Evolutionary conservation across 2,888 invertebrate genomes (phyloP).

Genomic region (Odontocerum albicorne): DNA sequence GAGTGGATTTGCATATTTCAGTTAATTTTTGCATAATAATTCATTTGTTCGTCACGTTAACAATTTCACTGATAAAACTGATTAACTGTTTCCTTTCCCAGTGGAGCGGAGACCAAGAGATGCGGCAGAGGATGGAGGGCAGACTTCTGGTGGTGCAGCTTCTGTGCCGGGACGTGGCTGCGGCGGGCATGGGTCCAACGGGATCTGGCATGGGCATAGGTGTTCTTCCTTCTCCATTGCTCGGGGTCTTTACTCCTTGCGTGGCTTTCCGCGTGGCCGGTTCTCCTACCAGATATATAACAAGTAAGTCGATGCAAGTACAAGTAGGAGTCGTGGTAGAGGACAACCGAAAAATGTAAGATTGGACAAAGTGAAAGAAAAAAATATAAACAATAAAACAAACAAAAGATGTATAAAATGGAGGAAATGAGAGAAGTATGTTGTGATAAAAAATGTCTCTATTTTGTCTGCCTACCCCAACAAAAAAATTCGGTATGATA

Average conservation of each 20-base stretch:
- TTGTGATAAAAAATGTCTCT: no score
- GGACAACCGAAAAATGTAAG: no score
- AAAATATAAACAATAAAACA: no score
- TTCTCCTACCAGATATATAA: constrained; percentile 66
- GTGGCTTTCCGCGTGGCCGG: constrained; percentile 86
- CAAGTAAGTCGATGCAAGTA: no score
- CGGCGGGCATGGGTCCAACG: background rate
- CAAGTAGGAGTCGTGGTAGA: no score
- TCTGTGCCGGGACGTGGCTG: constrained; percentile 70
- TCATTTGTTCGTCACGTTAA: background rate
- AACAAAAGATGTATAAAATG: no score
- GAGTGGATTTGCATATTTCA: no score
- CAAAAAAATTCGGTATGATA: no score
- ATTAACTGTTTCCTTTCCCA: constrained; percentile 42
- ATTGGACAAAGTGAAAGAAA: no score
- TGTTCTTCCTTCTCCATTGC: constrained; percentile 46
- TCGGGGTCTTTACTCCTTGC: constrained; percentile 78
- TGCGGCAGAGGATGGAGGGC: constrained; percentile 77
- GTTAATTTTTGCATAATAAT: no score
- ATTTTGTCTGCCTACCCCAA: no score
- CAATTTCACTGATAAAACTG: background rate
- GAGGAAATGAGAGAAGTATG: no score
- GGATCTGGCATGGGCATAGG: constrained; percentile 52
- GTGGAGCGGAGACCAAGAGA: constrained; percentile 83
- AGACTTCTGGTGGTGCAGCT: constrained; percentile 78